phyloP scores from a whole-genome alignment of 2,113 vertebrate species.

The Campylomormyrus tamandua region DNA sequence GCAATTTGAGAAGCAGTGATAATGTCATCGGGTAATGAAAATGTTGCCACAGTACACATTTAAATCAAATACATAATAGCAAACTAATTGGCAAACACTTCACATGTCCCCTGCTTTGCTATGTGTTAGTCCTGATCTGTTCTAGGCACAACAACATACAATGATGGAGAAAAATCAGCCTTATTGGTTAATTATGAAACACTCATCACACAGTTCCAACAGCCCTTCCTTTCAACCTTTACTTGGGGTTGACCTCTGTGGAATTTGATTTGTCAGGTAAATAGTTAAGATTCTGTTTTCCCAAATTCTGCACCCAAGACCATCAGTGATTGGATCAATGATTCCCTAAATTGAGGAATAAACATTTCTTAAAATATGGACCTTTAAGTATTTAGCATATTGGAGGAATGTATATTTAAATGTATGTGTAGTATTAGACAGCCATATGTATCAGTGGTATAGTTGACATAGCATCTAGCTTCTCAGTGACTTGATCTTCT shows the following conservation, averaged over 20 bases:
- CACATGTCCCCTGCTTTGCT: not conserved
- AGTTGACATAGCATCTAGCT: not conserved
- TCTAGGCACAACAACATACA: not conserved
- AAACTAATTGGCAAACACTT: not conserved
- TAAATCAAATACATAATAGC: not conserved
- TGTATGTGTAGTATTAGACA: not conserved
- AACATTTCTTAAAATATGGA: not conserved
- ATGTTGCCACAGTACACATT: not conserved
- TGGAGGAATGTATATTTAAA: not conserved
- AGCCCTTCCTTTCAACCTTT: not conserved
- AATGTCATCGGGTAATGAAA: constrained; percentile 4
- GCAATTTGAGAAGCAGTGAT: not conserved
- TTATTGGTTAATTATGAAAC: not conserved
- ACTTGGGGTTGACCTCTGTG: not conserved
- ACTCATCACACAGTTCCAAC: not conserved
- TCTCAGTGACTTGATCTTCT: not conserved
- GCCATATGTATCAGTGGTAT: not conserved
- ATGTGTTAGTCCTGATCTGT: not conserved
- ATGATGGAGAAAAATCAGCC: not conserved
- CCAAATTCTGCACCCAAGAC: not conserved
- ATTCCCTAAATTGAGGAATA: not conserved
- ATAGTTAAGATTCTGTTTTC: not conserved
- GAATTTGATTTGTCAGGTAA: not conserved
- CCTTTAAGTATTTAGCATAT: not conserved
- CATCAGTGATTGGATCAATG: not conserved